Conservation (phyloP, 1,140 invertebrate species). For the Drosophila tani region DNA sequence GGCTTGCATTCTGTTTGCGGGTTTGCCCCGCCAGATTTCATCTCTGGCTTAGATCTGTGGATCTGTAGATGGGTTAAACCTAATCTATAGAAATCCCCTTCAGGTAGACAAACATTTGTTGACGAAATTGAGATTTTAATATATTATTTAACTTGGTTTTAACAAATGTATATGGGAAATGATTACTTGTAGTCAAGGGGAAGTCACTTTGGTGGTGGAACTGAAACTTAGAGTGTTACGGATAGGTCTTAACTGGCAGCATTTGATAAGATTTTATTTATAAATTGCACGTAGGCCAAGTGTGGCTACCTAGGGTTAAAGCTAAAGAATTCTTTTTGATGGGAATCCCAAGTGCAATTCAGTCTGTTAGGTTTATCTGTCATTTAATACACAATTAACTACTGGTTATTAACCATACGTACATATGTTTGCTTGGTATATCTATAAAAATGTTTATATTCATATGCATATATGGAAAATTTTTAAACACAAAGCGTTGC, state of each 20-base stretch:
- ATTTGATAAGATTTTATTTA: not conserved
- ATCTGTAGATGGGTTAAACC: constrained; percentile 1
- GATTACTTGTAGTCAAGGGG: not conserved
- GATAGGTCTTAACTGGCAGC: not conserved
- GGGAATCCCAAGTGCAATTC: constrained; percentile 9
- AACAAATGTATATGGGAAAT: too few species aligned
- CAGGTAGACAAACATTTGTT: not conserved
- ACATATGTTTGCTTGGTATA: not conserved
- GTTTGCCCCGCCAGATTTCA: constrained; percentile 8
- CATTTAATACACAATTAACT: not conserved
- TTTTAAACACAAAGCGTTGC: not conserved
- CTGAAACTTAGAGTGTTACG: not conserved
- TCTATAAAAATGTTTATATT: too few species aligned
- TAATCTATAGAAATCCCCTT: not conserved
- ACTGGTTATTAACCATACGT: not conserved
- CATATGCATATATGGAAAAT: too few species aligned
- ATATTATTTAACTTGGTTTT: too few species aligned
- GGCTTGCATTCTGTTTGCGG: not conserved
- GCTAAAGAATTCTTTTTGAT: not conserved
- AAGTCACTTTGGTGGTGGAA: too few species aligned
- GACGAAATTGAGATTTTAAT: not conserved
- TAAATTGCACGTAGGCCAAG: not conserved
- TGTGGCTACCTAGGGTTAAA: not conserved
- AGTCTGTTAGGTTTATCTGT: not conserved
- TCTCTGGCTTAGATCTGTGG: not conserved